Percentiles rank a stretch among this genome's conserved stretches.
Evolutionary conservation across 2,113 vertebrate genomes (phyloP).

Genomic region (Cyrtonyx montezumae): DNA sequence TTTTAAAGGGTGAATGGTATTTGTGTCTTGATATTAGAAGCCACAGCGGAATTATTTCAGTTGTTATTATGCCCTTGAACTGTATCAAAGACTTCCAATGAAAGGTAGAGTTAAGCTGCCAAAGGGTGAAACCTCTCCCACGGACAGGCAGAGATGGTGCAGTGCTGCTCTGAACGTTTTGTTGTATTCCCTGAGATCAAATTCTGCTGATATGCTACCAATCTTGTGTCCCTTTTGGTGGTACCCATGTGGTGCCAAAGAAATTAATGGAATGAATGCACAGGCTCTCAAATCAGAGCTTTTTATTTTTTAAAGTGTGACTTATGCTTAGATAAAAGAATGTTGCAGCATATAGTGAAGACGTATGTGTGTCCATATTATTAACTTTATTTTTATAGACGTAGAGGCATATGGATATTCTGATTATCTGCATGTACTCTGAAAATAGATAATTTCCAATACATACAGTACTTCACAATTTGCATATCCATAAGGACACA

Average conservation of each 20-base stretch:
- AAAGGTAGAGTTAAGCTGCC: conserved; percentile 19
- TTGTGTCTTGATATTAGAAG: conserved; percentile 35
- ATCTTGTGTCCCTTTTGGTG: background rate
- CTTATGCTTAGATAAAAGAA: background rate
- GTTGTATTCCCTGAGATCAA: background rate
- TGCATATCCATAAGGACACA: background rate
- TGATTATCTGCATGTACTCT: background rate
- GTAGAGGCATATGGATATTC: background rate
- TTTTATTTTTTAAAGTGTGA: background rate
- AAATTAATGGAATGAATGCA: background rate
- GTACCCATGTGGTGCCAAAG: background rate
- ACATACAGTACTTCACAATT: background rate
- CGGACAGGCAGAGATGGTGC: background rate
- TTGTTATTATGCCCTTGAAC: conserved; percentile 36
- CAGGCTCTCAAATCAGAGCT: background rate
- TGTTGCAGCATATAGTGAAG: background rate
- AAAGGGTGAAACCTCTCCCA: background rate
- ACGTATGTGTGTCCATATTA: background rate
- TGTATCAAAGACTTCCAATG: conserved; percentile 24
- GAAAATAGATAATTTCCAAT: background rate
- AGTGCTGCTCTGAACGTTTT: background rate
- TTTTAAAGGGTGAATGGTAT: conserved; percentile 55
- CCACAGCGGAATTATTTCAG: conserved; percentile 4
- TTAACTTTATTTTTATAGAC: background rate
- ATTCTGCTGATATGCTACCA: background rate